Evolutionary conservation across 2,797 vertebrate genomes (phyloP).

Genomic region (Cossypha dichroa): DNA sequence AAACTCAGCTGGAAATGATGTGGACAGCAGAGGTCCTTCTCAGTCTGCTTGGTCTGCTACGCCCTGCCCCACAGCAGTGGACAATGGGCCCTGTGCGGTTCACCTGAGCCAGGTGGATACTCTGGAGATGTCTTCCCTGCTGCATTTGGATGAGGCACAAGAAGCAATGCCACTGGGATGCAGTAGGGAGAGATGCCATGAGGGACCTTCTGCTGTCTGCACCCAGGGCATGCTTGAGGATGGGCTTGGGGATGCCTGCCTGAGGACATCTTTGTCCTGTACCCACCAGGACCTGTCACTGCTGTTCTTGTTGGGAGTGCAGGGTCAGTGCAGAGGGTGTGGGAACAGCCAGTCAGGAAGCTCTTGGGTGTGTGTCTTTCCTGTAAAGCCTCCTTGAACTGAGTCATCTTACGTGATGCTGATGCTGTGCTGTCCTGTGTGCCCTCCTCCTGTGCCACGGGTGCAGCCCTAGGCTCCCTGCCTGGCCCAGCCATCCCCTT

Average conservation of each 20-base stretch:
- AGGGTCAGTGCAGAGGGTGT: background rate
- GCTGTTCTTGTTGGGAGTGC: background rate
- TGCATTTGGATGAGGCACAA: rapidly evolving
- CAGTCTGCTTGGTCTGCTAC: background rate
- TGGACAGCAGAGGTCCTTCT: background rate
- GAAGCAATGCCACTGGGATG: background rate
- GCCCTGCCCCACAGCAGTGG: background rate
- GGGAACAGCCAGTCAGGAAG: slow-evolving; percentile 8
- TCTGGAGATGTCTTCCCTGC: background rate
- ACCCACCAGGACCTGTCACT: rapidly evolving
- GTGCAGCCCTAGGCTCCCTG: background rate
- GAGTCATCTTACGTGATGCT: background rate
- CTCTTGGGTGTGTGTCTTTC: slow-evolving; percentile 58
- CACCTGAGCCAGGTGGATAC: background rate
- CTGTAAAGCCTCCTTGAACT: slow-evolving; percentile 28
- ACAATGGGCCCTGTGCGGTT: rapidly evolving
- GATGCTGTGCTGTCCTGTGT: rapidly evolving
- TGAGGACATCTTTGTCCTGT: background rate
- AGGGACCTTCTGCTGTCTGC: background rate
- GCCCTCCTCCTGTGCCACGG: background rate
- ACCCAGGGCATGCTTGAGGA: rapidly evolving
- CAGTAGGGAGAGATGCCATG: rapidly evolving
- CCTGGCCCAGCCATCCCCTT: rapidly evolving
- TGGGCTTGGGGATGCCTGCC: background rate
- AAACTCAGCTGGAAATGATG: background rate